Base-by-base conservation (phyloP, 2,888 invertebrate species). In the Lasioglossum malachurum region DNA sequence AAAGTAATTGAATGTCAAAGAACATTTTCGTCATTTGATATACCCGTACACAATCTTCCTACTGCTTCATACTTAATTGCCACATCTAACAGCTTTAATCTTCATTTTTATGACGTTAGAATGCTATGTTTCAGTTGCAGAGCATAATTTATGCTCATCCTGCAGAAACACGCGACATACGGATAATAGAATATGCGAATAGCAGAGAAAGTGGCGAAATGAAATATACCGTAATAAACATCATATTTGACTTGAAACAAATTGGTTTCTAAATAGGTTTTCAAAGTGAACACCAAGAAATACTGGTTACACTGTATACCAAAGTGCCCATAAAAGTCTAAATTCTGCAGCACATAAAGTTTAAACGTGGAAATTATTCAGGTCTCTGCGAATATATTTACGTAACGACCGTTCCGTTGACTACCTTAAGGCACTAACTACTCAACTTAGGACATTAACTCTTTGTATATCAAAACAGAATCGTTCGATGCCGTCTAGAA, bases 341-440 rank as follows among this genome's bases (percentile, higher is more conserved):
- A 57, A 84, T 78, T 84, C 64, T 75, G 77, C 75, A 27, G 75
- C 46, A 60, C 80, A 78, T 78, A 78, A 86, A 86, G 78, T 84
- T 84, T 86, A 75, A 86, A 86, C 78, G 86, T 72, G 71, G 78
- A 78, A 86, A 84, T 86, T 86, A 86, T 86, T 86, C 86, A 80
- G 71, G 41, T 72, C 69, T 27, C 46, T 1, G 75, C 44, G 86
- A 84, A 84, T 86, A 86, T 84, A 86, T 86, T 86, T 84, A 71
- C 75, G 71, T 84, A 86, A 86, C 86, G 86, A 80, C 71, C 80
- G 71, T 72, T 80, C 77, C 74, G 84, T 84, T 86, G 75, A 80
- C 80, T 86, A 78, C 46, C 75, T 23, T 69, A 1, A 71, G 75
- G 80, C 53, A 80, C 74, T 80, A 84, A 86, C 84, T 80, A 86